Percentiles rank a stretch among this genome's conserved stretches.
Evolutionary conservation across 2,113 vertebrate genomes (phyloP).

Genomic region (Megaleporinus macrocephalus): DNA sequence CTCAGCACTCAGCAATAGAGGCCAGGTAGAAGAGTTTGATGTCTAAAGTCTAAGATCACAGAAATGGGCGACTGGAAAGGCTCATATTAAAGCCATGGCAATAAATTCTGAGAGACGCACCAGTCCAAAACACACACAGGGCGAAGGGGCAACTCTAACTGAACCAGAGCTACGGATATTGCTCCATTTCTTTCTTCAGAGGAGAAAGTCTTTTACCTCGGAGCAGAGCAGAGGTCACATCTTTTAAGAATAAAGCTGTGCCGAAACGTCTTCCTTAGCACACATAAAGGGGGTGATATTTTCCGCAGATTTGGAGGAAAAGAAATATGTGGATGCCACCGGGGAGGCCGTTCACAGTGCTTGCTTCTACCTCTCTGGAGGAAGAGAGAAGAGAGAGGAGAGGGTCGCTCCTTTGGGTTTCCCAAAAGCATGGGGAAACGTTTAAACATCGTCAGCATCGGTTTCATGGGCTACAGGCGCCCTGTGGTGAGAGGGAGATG

Average conservation of each 20-base stretch:
- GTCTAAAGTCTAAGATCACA: constrained; percentile 22
- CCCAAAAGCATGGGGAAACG: constrained; percentile 27
- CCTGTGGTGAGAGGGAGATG: constrained; percentile 33
- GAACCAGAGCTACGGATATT: neutral
- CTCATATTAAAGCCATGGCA: constrained; percentile 15
- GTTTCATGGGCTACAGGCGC: constrained; percentile 43
- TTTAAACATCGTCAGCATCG: constrained; percentile 43
- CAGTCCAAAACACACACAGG: neutral
- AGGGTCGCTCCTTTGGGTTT: constrained; percentile 24
- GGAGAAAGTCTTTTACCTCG: neutral
- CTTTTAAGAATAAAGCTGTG: constrained; percentile 33
- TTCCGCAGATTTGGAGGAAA: constrained; percentile 25
- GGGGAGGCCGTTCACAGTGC: neutral
- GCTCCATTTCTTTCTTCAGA: neutral
- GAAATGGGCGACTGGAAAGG: neutral
- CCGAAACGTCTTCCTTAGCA: neutral
- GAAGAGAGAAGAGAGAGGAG: neutral
- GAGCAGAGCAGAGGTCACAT: constrained; percentile 34
- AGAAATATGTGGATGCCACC: constrained; percentile 8
- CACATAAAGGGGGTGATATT: constrained; percentile 9
- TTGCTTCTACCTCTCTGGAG: constrained; percentile 2
- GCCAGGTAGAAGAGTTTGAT: neutral
- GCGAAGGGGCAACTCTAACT: neutral
- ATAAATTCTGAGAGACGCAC: constrained; percentile 28
- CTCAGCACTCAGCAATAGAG: neutral